Base-by-base conservation (phyloP, 2,888 invertebrate species). In the Ferrisia virgata region DNA sequence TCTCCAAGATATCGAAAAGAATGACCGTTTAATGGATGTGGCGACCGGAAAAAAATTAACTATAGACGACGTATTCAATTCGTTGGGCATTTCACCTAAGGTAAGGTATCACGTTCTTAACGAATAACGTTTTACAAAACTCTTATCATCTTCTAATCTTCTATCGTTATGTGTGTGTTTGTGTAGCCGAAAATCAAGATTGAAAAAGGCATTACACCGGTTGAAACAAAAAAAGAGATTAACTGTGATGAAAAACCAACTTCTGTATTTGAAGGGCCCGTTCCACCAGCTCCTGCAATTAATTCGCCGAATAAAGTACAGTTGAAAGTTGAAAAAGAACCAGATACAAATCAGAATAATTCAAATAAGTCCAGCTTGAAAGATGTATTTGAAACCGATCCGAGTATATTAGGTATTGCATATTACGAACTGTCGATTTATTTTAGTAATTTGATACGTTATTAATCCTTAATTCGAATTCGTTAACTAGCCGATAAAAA, bases 41-140 rank as follows among this genome's bases (percentile, higher is more conserved):
- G 13, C 69, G 4, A 82, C 82, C 1, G 82, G 82, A 0, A 69
- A 43, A 76, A 64, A 33, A 18, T 9, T 82, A 6, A 82, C 82
- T 43, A 40, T 82, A 18, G 82, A 82, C 33, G 82, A 82, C 43
- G 72, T 82, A 28, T 82, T 82, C 18, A 69, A 72, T 72, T 64
- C 82, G 11, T 40, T 82, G 28, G 82, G 72, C 31, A 72, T 82
- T 40, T 3, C n/a, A 11, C 53, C 82, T 22, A 64, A 69, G 64
- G 47, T 47, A 47, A n/a, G 6, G 18, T 47, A 47, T n/a, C n/a
- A n/a, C n/a, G 11, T 28, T 28, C 1, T 11, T 11, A 3, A 28
- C 1, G 28, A 25, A 13, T 13, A 64, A 28, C 18, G 13, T n/a
- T 18, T 58, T 33, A 13, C 4, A 15, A n/a, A n/a, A n/a, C 1